Conservation (phyloP, 2,113 vertebrate species). For the Cyphomyrus discorhynchus region DNA sequence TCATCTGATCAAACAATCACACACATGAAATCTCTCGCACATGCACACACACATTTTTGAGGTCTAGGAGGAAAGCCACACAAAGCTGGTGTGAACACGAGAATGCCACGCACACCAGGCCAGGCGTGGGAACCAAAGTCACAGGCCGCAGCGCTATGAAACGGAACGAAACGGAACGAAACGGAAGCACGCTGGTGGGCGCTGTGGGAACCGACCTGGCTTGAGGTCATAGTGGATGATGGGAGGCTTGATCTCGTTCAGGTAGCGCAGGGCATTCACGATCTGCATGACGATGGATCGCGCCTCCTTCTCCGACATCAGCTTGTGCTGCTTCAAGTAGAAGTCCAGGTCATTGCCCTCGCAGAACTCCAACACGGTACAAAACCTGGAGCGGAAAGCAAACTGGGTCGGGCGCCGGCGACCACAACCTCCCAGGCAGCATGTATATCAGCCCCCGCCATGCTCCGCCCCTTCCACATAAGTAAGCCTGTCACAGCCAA, state of each 20-base stretch:
- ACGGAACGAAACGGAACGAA: no score
- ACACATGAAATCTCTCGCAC: not conserved
- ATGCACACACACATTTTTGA: not conserved
- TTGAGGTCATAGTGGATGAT: conserved; percentile 99
- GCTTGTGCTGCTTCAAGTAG: conserved; percentile 98
- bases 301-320: conserved; percentile 98
- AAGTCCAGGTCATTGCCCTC: conserved; percentile 99
- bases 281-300: conserved; percentile 99
- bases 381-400: conserved; percentile 74
- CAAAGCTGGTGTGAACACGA: not conserved
- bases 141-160: not conserved
- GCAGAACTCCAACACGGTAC: conserved; percentile 98
- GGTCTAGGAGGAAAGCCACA: not conserved
- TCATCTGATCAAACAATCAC: not conserved
- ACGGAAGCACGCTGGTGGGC: not conserved
- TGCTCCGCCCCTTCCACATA: not conserved
- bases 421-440: not conserved
- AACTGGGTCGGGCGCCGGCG: no score
- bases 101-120: not conserved
- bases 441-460: not conserved
- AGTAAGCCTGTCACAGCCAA: not conserved
- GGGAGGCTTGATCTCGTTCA: conserved; percentile 98
- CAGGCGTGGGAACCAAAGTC: not conserved
- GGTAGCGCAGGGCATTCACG: conserved; percentile 96
- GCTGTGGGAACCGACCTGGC: conserved; percentile 68